Percentiles rank a stretch among this genome's conserved stretches.
Conservation (phyloP, 2,113 vertebrate species). For the Sapayoa aenigma region DNA sequence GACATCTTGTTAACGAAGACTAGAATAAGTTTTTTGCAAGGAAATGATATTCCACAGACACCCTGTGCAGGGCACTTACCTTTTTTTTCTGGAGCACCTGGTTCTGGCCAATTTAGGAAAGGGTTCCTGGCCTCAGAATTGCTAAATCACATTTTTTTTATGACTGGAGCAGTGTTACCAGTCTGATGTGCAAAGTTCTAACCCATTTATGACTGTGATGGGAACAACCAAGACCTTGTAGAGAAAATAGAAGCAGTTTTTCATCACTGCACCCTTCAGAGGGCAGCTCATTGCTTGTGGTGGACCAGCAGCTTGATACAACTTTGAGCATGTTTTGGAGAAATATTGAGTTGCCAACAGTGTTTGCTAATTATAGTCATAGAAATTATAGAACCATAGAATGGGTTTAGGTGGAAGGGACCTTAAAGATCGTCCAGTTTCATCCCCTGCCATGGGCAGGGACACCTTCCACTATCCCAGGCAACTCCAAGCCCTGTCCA, state of each 20-base stretch:
- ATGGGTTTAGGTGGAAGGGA: background rate
- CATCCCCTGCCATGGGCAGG: background rate
- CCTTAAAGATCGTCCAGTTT: background rate
- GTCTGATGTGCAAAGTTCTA: background rate
- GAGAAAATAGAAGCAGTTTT: background rate
- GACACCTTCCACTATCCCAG: rapidly evolving
- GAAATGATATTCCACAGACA: background rate
- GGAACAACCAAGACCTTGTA: background rate
- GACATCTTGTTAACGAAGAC: background rate
- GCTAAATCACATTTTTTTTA: background rate
- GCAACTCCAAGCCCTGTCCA: rapidly evolving
- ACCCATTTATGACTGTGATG: background rate
- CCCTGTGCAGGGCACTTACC: rapidly evolving
- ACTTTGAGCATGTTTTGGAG: background rate
- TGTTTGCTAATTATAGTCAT: background rate
- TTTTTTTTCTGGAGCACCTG: background rate
- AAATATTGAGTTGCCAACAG: background rate
- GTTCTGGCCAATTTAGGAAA: background rate
- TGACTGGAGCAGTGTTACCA: background rate
- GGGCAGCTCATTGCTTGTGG: background rate
- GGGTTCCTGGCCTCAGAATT: background rate
- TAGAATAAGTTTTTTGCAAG: background rate
- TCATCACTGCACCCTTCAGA: background rate
- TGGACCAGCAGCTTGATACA: background rate
- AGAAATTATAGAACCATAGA: background rate